These are phyloP conservation scores for Callimorpha dominula DNA, from an alignment of 2,888 invertebrate species.

Conservation along the genomic window DNA sequence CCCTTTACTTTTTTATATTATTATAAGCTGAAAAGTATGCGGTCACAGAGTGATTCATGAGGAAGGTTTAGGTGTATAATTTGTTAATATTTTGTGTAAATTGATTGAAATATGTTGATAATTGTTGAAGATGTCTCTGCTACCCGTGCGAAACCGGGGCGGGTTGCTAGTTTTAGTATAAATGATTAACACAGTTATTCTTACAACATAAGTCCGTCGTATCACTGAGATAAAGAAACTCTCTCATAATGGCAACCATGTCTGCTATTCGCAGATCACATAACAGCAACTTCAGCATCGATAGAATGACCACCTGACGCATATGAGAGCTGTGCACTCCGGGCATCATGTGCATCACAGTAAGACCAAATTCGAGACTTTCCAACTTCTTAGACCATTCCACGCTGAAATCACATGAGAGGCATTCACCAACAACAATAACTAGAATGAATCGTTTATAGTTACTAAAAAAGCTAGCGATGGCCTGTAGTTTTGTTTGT, in stretches of 20 bases:
- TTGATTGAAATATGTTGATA: too few relatives aligned
- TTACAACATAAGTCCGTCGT: constrained; percentile 69
- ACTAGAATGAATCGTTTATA: background rate
- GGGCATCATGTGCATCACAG: constrained; percentile 69
- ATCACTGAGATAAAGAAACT: constrained; percentile 68
- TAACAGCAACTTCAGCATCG: constrained; percentile 68
- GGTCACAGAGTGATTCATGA: too few relatives aligned
- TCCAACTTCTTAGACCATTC: constrained; percentile 66
- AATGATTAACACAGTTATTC: constrained; percentile 25
- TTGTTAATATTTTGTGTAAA: too few relatives aligned
- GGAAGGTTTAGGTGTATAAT: too few relatives aligned
- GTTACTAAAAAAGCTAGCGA: background rate
- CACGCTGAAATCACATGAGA: constrained; percentile 53
- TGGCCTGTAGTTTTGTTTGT: background rate
- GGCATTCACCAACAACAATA: constrained; percentile 58
- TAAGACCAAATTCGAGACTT: constrained; percentile 67
- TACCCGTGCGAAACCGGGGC: too few relatives aligned
- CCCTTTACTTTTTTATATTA: too few relatives aligned
- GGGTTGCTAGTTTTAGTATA: too few relatives aligned
- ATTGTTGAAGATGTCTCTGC: too few relatives aligned
- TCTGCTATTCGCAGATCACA: constrained; percentile 65
- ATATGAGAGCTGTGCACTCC: constrained; percentile 57
- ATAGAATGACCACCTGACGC: constrained; percentile 62
- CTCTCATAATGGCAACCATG: constrained; percentile 71
- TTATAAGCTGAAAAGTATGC: too few relatives aligned